Evolutionary conservation across 2,888 invertebrate species (phyloP), one percentile per base, ranked within the genome.

Genomic region (Mystacides longicornis): DNA sequence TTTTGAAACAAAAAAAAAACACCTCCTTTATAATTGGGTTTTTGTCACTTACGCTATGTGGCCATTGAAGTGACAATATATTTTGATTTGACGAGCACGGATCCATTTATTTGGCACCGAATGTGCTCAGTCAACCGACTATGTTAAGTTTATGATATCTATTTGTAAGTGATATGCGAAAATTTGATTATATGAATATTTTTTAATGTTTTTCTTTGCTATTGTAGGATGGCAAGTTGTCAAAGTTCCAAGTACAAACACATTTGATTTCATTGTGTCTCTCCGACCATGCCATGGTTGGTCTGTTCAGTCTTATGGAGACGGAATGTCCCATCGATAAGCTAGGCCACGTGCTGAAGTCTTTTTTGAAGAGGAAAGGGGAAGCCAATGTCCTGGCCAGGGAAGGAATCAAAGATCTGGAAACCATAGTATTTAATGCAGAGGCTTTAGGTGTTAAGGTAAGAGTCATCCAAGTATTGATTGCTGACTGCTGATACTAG

Each of bases 381-480:
- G 85, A 85, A 64, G 84, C 85, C 52, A 79, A 81, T 4, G 75
- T 75, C 1, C 66, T 83, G 14, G 86, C 88, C 0, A 83, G 83
- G 53, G 80, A 83, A 58, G 91, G 87, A 0, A 68, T 93, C 0
- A 74, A 81, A 37, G 89, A 93, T 60, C 71, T 96, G 56, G 88
- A 91, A 64, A 75, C 77, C 0, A 82, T 93, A 2, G 81, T 85
- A 20, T 76, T 80, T 22, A 77, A 88, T 66, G 83, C 89, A 1
- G 81, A 83, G 64, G 79, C 81, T 27, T 74, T 93, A 49, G 93
- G 91, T 0, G 83, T 90, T 5, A 84, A 83, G 67, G 89, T 89
- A 67, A 72, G 74, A 31, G 18, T 23, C 21, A n/a, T n/a, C n/a
- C n/a, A n/a, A n/a, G n/a, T n/a, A n/a, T n/a, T n/a, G n/a, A n/a